phyloP scores from a whole-genome alignment of 2,797 vertebrate species.

The Sebastolobus alascanus region DNA sequence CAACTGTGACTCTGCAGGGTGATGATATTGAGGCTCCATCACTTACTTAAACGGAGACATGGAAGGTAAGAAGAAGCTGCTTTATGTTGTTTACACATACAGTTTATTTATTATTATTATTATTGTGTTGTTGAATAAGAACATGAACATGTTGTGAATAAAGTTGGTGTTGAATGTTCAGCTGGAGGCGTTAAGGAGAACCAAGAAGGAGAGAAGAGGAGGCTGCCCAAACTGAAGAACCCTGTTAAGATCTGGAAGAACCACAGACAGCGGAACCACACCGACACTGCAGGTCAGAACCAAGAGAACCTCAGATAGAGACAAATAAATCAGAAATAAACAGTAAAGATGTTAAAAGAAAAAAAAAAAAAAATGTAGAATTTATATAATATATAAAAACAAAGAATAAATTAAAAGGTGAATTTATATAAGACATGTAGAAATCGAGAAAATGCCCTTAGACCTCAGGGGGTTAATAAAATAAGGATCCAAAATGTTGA shows the following conservation, averaged over 20 bases:
- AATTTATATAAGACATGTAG: no score
- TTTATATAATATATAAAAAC: no score
- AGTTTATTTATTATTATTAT: no score
- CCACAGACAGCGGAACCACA: neutral
- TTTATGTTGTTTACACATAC: neutral
- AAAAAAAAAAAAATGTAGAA: no score
- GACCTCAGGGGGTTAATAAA: no score
- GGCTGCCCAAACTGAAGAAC: conserved; percentile 39
- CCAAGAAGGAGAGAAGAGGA: neutral
- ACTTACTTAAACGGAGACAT: neutral
- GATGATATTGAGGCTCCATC: neutral
- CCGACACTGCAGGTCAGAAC: neutral
- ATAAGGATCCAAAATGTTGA: no score
- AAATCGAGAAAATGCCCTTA: no score
- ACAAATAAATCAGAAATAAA: no score
- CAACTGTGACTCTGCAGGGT: no score
- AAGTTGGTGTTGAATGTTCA: neutral
- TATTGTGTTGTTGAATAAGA: no score
- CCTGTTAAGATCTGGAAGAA: conserved; percentile 43
- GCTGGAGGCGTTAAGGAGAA: conserved; percentile 19
- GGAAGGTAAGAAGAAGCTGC: neutral
- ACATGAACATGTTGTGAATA: neutral
- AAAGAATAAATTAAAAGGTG: no score
- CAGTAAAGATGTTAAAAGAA: no score
- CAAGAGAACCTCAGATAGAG: neutral